Evolutionary conservation across 2,797 vertebrate genomes (phyloP), one percentile per base, ranked within the genome.

Genomic region (Poecilia velifera): DNA sequence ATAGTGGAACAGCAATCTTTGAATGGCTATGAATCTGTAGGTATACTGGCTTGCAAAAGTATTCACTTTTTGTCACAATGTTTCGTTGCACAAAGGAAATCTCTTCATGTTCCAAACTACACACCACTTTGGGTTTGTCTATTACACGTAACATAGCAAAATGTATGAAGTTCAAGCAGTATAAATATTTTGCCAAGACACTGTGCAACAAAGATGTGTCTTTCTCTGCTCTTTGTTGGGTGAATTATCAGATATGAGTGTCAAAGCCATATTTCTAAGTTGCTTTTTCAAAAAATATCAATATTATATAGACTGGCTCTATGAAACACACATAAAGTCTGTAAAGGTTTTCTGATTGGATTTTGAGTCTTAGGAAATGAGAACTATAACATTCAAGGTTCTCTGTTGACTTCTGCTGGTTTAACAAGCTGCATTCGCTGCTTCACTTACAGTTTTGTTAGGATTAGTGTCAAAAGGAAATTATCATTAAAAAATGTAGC

Each of bases 1-100:
- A 45, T 45, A 20, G 43, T 71, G 25, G 68, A 45, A 71, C 68
- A 71, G 43, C 25, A 46, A 46, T 71, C 41, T 71, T 8, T 45
- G 68, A 6, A 18, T 18, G 41, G 68, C 68, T 28, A 6, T 71
- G 41, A 46, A 46, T n/a, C 43, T 71, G n/a, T 46, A 71, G 41
- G 41, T 3, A 28, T 34, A 12, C 10, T 25, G 36, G 3, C 36
- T 64, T 41, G 62, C 34, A 22, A 39, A 20, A n/a, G 10, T n/a
- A 70, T 70, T 70, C 34, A 66, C 64, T 20, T 70, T 70, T 70
- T 70, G 9, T 43, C 39, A 70, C 20, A 70, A 70, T 10, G 9
- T 43, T 70, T 43, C 6, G 0, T 43, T 22, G 16, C 39, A 14
- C 39, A 70, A 25, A 20, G 14, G 25, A 68, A 41, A 22, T 25